Conservation (phyloP, 2,888 invertebrate species). For the Hemicrepidius hirtus region DNA sequence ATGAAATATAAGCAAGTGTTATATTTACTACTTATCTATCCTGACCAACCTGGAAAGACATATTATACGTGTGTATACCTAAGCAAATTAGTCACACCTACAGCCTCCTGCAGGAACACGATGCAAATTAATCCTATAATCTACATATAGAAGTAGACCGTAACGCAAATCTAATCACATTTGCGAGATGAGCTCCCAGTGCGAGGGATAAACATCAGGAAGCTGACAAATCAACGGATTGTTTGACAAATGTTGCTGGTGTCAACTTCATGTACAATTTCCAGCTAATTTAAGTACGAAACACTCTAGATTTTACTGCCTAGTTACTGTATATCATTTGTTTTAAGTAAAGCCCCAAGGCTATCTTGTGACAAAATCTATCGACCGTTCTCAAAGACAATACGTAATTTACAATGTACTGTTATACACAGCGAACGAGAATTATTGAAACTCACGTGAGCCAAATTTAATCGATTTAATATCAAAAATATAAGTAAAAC, state of each 20-base stretch:
- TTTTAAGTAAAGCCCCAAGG: too few relatives aligned
- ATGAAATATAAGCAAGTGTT: not conserved
- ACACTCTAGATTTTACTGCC: too few relatives aligned
- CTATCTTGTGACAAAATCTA: too few relatives aligned
- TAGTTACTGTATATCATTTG: too few relatives aligned
- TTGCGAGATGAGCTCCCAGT: slow-evolving; percentile 29
- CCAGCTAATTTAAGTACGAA: not conserved
- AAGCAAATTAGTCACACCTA: slow-evolving; percentile 13
- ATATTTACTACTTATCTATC: not conserved
- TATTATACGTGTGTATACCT: not conserved
- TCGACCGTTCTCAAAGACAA: too few relatives aligned
- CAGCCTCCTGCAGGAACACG: slow-evolving; percentile 20
- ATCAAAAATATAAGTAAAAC: too few relatives aligned
- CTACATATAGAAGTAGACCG: slow-evolving; percentile 38
- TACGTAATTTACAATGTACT: too few relatives aligned
- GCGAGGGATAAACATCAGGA: slow-evolving; percentile 12
- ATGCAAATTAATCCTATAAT: slow-evolving; percentile 46
- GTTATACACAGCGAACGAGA: too few relatives aligned
- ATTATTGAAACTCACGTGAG: too few relatives aligned
- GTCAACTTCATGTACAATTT: not conserved
- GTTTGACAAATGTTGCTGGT: slow-evolving; percentile 8
- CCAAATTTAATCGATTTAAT: too few relatives aligned
- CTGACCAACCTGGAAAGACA: too few relatives aligned
- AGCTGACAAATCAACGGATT: slow-evolving; percentile 18
- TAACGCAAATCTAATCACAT: slow-evolving; percentile 43